Evolutionary conservation across 2,113 vertebrate genomes (phyloP), one percentile per base, ranked within the genome.

Genomic region (Pao palembangensis): DNA sequence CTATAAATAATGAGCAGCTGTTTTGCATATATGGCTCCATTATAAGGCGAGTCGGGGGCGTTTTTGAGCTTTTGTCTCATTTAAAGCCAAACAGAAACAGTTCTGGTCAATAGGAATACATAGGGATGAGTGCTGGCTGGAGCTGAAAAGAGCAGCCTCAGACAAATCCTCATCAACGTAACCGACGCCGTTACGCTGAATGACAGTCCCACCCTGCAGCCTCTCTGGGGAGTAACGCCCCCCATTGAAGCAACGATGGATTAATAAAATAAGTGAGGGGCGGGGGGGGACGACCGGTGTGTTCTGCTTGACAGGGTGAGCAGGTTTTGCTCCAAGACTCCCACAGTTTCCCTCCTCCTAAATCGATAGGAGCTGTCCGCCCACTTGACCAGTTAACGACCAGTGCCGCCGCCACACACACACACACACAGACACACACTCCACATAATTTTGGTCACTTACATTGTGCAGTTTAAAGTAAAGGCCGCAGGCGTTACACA

Each of bases 381-480:
- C 88, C 88, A 83, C 87, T 85, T 84, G 79, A 87, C 82, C 87
- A 76, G 78, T 82, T 82, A 81, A 78, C 74, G 71, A 79, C 69
- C 61, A 50, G 51, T 42, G 8, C n/a, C n/a, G n/a, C n/a, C n/a
- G n/a, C n/a, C 62, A 48, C 70, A 60, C 51, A 50, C 47, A 18
- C 47, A 49, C 47, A 19, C 47, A 49, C 47, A 20, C 47, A 49
- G 4, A 49, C n/a, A 49, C 47, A 49, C 47, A 19, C 47, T 10
- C 8, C 16, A 14, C 52, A 42, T 6, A 47, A 58, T 68, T 7
- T 23, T 54, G 61, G 56, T 60, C 73, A 94, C 97, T 98, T 90
- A 99, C 97, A 87, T 98, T 99, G 93, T 98, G 97, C 79, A 99
- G 93, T 90, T 99, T 99, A 84, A 93, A 99, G 95, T 99, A 99